These are phyloP conservation scores for Protophormia terraenovae DNA, from an alignment of 2,888 invertebrate genomes.

Conservation along the genomic window DNA sequence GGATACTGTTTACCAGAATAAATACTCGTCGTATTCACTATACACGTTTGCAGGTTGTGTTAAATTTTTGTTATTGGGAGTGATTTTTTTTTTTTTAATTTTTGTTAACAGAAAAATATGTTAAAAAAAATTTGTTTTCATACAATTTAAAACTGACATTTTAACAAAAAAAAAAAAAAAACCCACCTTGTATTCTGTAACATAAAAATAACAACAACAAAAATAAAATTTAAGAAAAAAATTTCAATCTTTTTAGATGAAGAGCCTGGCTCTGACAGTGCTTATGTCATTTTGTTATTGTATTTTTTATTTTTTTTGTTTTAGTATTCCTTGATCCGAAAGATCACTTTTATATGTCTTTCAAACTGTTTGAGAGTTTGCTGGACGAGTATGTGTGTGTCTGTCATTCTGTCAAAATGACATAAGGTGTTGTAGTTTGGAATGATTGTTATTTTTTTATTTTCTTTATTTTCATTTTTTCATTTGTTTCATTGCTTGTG, in stretches of 20 bases:
- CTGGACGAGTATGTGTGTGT: constrained; percentile 22
- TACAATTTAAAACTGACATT: constrained; percentile 60
- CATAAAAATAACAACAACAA: constrained; percentile 12
- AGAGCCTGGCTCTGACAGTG: constrained; percentile 57
- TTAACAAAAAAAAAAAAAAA: constrained; percentile 37
- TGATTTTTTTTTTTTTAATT: constrained; percentile 24
- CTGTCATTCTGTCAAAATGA: constrained; percentile 67
- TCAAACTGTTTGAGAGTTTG: not conserved
- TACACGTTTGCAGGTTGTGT: constrained; percentile 11
- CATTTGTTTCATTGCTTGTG: constrained; percentile 28
- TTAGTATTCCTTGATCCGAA: constrained; percentile 39
- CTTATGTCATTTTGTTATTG: constrained; percentile 58
- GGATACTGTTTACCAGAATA: constrained; percentile 11
- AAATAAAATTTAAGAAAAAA: not conserved
- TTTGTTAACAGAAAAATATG: constrained; percentile 51
- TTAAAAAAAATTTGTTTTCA: constrained; percentile 34
- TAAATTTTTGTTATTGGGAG: not conserved
- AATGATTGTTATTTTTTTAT: constrained; percentile 56
- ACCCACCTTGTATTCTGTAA: constrained; percentile 57
- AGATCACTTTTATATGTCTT: constrained; percentile 9
- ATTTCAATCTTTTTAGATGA: constrained; percentile 39
- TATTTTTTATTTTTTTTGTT: not conserved
- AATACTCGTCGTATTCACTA: not conserved
- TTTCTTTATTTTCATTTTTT: constrained; percentile 30
- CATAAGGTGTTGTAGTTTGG: constrained; percentile 66